Conservation (phyloP, 1,140 invertebrate genomes). For the Lethocerus indicus region DNA sequence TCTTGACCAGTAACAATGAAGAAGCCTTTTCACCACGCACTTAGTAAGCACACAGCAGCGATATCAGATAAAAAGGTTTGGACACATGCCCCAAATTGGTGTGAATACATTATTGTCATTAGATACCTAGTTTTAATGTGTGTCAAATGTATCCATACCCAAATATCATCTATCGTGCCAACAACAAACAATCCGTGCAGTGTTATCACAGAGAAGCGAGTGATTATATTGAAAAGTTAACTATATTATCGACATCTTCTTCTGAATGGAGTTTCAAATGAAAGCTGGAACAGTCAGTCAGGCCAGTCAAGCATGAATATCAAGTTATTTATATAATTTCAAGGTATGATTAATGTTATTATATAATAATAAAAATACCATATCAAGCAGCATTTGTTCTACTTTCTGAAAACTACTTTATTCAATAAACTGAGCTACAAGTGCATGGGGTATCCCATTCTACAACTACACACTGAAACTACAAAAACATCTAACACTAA, state of each 20-base stretch:
- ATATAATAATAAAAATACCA: slow-evolving; percentile 7
- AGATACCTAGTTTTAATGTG: too few relatives aligned
- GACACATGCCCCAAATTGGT: too few relatives aligned
- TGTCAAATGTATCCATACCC: too few relatives aligned
- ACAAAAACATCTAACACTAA: slow-evolving; percentile 27
- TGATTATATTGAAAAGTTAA: background rate
- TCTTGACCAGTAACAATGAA: too few relatives aligned
- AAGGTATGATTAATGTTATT: slow-evolving; percentile 11
- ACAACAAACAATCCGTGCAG: slow-evolving; percentile 6
- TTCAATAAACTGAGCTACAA: slow-evolving; percentile 26
- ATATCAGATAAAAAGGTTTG: too few relatives aligned
- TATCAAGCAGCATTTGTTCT: slow-evolving; percentile 23
- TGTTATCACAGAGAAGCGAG: slow-evolving; percentile 7
- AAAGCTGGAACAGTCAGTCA: slow-evolving; percentile 7
- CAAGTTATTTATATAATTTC: slow-evolving; percentile 6
- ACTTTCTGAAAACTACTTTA: slow-evolving; percentile 29
- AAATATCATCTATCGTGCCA: background rate
- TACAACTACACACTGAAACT: slow-evolving; percentile 27
- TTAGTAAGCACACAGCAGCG: too few relatives aligned
- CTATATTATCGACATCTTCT: background rate
- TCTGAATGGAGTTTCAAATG: background rate
- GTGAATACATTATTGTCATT: too few relatives aligned
- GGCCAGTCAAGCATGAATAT: slow-evolving; percentile 6
- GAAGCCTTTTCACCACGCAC: too few relatives aligned
- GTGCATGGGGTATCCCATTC: slow-evolving; percentile 23